Conservation (phyloP, 2,113 vertebrate species). For the Bubalus kerabau region DNA sequence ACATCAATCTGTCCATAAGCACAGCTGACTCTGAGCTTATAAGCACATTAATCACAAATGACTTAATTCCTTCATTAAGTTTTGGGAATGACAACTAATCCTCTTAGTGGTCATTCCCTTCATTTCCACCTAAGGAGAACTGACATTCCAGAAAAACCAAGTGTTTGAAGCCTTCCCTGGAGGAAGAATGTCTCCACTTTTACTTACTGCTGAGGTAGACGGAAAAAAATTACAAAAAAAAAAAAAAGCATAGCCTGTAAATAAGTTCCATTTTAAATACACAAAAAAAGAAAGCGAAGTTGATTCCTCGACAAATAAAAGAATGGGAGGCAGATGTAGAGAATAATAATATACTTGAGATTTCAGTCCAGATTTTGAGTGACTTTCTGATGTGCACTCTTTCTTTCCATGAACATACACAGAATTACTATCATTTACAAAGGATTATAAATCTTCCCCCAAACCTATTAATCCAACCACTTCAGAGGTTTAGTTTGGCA, state of each 20-base stretch:
- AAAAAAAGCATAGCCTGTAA: background rate
- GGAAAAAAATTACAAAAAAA: background rate
- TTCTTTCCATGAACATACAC: background rate
- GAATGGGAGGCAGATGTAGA: background rate
- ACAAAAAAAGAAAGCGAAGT: background rate
- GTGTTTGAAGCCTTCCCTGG: background rate
- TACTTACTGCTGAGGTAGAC: background rate
- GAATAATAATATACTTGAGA: background rate
- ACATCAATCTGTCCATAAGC: background rate
- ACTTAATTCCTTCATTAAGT: slow-evolving; percentile 46
- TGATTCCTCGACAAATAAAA: background rate
- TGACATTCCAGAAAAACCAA: slow-evolving; percentile 13
- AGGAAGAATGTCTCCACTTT: background rate
- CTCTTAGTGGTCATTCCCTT: background rate
- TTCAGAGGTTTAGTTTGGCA: slow-evolving; percentile 25
- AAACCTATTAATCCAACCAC: background rate
- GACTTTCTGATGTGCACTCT: background rate
- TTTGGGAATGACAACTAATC: slow-evolving; percentile 29
- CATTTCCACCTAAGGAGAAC: background rate
- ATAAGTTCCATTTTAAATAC: background rate
- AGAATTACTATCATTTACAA: background rate
- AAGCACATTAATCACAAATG: slow-evolving; percentile 23
- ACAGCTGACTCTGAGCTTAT: background rate
- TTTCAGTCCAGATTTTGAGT: background rate
- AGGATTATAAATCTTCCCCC: slow-evolving; percentile 28